Evolutionary conservation across 2,113 vertebrate species (phyloP).

Genomic region (Nipponia nippon): DNA sequence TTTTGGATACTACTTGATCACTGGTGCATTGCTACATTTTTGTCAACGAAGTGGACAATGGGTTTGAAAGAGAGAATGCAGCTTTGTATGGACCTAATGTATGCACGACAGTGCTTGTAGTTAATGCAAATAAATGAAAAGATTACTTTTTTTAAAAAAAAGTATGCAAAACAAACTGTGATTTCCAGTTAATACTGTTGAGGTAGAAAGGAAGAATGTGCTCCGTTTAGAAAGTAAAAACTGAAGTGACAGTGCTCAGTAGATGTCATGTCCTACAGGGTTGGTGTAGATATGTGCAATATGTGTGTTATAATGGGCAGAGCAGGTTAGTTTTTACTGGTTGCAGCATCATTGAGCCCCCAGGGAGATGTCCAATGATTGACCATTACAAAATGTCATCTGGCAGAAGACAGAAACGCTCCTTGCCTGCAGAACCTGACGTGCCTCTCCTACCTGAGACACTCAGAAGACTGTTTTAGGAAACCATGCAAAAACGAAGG

Average conservation of each 20-base stretch:
- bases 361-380: background rate
- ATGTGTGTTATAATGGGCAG: background rate
- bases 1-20: background rate
- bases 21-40: background rate
- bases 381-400: background rate
- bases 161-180: background rate
- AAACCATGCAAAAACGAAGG: background rate
- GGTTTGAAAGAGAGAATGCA: background rate
- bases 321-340: background rate
- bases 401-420: background rate
- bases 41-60: background rate
- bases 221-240: background rate
- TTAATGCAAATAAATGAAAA: background rate
- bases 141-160: background rate
- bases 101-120: rapidly evolving
- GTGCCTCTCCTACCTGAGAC: background rate
- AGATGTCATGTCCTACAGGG: rapidly evolving
- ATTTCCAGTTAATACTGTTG: background rate
- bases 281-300: background rate
- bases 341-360: background rate
- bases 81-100: background rate
- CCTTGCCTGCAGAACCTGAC: background rate
- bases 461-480: background rate
- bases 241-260: background rate
- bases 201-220: background rate